These are phyloP conservation scores for Otocyon megalotis DNA, from an alignment of 2,113 vertebrate genomes.

Conservation along the genomic window DNA sequence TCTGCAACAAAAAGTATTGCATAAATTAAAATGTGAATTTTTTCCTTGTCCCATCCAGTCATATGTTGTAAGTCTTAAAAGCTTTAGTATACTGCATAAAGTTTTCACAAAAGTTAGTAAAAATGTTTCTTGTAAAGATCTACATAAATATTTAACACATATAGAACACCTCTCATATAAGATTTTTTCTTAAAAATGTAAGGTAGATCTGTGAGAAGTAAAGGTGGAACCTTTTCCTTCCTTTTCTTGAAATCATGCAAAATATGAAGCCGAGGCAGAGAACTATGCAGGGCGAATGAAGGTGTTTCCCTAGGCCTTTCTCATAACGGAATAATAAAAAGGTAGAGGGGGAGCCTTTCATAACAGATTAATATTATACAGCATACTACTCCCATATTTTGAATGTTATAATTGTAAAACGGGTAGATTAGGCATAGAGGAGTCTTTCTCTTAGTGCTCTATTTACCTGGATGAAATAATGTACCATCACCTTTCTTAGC, in stretches of 20 bases:
- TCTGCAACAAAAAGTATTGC: neutral
- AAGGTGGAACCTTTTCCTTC: neutral
- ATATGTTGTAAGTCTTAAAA: neutral
- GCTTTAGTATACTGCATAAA: neutral
- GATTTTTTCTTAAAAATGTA: neutral
- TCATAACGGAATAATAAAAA: neutral
- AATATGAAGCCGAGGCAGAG: neutral
- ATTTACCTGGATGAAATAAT: neutral
- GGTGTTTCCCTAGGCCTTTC: neutral
- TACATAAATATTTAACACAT: constrained; percentile 3
- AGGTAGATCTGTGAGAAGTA: neutral
- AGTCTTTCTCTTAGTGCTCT: neutral
- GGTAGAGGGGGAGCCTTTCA: neutral
- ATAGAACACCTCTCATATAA: neutral
- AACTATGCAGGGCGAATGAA: neutral
- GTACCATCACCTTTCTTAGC: neutral
- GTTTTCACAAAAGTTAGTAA: neutral
- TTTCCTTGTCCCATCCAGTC: neutral
- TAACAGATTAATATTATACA: neutral
- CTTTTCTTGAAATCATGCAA: constrained; percentile 10
- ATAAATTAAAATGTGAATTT: neutral
- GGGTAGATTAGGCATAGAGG: neutral
- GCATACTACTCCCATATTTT: neutral
- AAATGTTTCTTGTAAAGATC: neutral
- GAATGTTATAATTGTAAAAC: neutral